phyloP scores from a whole-genome alignment of 1,140 invertebrate genomes.

The Apis cerana region DNA sequence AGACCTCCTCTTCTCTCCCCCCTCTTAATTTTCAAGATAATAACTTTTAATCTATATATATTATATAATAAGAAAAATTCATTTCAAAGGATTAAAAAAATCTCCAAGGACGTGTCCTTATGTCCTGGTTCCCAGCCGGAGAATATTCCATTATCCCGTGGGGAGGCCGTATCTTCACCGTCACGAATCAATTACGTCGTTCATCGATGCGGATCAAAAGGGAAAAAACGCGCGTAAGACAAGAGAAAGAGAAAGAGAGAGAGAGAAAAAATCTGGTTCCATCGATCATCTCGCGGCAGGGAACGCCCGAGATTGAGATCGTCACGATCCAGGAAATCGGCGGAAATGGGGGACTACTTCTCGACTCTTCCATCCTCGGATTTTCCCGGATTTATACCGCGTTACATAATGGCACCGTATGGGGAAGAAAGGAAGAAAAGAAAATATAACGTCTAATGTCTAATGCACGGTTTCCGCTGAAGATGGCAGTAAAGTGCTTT shows the following conservation, averaged over 20 bases:
- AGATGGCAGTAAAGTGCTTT: constrained; percentile 10
- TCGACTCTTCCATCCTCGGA: constrained; percentile 26
- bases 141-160: constrained; percentile 49
- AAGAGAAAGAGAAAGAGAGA: not conserved
- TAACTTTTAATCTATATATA: not conserved
- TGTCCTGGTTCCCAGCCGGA: not conserved
- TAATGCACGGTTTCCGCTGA: not conserved
- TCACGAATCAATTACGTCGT: constrained; percentile 46
- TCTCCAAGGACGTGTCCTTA: constrained; percentile 6
- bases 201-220: constrained; percentile 49
- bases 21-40: not conserved
- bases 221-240: constrained; percentile 8
- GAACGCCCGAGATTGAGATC: constrained; percentile 49
- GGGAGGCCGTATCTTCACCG: constrained; percentile 13
- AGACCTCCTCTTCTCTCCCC: too few relatives aligned
- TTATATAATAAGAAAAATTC: not conserved
- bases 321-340: constrained; percentile 70
- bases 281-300: constrained; percentile 43
- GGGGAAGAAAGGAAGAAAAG: not conserved
- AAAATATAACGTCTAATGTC: constrained; percentile 18
- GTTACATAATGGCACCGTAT: constrained; percentile 50
- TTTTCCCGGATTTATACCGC: constrained; percentile 57
- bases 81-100: constrained; percentile 33
- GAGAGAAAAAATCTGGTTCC: constrained; percentile 5
- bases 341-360: constrained; percentile 72